phyloP scores from a whole-genome alignment of 1,140 invertebrate species.

The Panagrolaimus sp. region DNA sequence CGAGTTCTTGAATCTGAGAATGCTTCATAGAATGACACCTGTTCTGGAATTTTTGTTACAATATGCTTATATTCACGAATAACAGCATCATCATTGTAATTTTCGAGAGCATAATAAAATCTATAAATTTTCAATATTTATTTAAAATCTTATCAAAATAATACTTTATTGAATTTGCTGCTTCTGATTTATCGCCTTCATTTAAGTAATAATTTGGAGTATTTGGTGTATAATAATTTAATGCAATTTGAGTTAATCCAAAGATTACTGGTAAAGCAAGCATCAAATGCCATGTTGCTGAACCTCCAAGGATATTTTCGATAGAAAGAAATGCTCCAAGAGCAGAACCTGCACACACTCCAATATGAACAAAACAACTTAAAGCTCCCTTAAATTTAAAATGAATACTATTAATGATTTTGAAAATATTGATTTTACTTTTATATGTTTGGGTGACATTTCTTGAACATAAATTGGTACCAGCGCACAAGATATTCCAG shows the following conservation, averaged over 20 bases:
- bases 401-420: no score
- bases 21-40: slow-evolving; percentile 27
- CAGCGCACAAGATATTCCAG: slow-evolving; percentile 24
- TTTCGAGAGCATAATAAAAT: slow-evolving; percentile 33
- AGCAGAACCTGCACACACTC: slow-evolving; percentile 28
- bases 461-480: slow-evolving; percentile 29
- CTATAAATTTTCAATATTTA: slow-evolving; percentile 12
- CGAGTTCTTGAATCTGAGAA: slow-evolving; percentile 27
- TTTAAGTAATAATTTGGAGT: slow-evolving; percentile 27
- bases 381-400: slow-evolving; percentile 18
- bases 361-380: slow-evolving; percentile 31
- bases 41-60: slow-evolving; percentile 25
- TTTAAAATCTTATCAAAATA: no score
- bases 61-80: slow-evolving; percentile 27
- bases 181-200: slow-evolving; percentile 10
- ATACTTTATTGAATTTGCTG: slow-evolving; percentile 29
- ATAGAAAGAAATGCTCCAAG: slow-evolving; percentile 26
- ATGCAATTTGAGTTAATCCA: slow-evolving; percentile 15
- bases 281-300: slow-evolving; percentile 20
- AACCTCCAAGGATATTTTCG: slow-evolving; percentile 16
- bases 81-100: slow-evolving; percentile 30
- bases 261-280: slow-evolving; percentile 24
- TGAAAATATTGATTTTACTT: no score
- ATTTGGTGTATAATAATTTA: slow-evolving; percentile 20
- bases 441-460: slow-evolving; percentile 24